phyloP scores from a whole-genome alignment of 2,797 vertebrate species.

The Urocyon cinereoargenteus region DNA sequence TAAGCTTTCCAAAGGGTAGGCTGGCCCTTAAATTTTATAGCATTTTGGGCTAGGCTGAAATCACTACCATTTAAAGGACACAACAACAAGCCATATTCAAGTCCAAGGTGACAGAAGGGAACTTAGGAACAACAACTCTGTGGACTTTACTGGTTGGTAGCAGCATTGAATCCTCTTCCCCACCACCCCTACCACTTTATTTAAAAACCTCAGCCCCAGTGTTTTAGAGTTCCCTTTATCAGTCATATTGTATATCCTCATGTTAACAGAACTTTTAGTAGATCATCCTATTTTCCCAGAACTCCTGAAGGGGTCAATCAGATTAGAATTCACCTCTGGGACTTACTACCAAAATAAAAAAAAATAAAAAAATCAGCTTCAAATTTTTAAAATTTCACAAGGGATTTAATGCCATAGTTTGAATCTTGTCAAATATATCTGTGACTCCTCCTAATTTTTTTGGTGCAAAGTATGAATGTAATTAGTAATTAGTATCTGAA shows the following conservation, averaged over 20 bases:
- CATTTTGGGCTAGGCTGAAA: neutral
- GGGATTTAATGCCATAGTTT: conserved; percentile 53
- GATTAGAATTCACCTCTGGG: neutral
- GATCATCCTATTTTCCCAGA: neutral
- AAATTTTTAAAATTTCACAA: neutral
- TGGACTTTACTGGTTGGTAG: neutral
- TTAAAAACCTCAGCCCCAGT: neutral
- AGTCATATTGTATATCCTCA: too few species aligned
- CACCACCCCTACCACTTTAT: neutral
- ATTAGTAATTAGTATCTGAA: conserved; percentile 80
- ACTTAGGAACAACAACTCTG: neutral
- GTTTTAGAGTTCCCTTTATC: neutral
- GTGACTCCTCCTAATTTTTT: conserved; percentile 59
- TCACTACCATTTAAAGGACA: neutral
- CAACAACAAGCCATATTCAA: neutral
- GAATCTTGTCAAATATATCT: conserved; percentile 74
- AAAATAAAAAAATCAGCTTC: neutral
- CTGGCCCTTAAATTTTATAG: neutral
- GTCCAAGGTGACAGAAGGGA: neutral
- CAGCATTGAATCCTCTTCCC: neutral
- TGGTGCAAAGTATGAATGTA: conserved; percentile 78
- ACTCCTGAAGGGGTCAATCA: neutral
- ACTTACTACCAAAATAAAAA: neutral
- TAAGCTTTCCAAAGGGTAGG: neutral
- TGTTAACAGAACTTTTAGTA: neutral